Conservation (phyloP, 2,888 invertebrate species). For the Scaptomyza caliginosa region DNA sequence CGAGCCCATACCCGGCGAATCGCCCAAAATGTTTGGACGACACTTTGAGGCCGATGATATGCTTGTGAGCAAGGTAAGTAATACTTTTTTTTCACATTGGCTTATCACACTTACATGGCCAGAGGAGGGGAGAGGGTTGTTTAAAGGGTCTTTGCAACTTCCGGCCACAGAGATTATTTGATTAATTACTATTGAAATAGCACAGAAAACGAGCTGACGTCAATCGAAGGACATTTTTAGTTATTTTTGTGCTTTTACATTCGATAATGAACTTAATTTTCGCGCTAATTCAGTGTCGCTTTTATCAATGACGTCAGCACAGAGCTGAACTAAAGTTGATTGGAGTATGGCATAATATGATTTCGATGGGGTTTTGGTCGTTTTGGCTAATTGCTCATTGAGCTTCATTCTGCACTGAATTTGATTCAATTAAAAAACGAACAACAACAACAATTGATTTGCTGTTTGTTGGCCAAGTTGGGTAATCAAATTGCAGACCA, state of each 20-base stretch:
- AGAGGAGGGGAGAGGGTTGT: neutral
- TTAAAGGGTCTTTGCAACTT: conserved; percentile 65
- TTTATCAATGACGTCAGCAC: conserved; percentile 66
- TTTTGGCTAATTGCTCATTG: conserved; percentile 66
- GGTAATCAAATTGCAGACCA: conserved; percentile 39
- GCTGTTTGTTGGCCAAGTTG: conserved; percentile 32
- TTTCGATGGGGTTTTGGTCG: neutral
- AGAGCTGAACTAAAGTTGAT: neutral
- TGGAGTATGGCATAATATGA: too few relatives aligned
- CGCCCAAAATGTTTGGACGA: conserved; percentile 99
- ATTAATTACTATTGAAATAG: conserved; percentile 45
- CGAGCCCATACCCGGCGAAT: conserved; percentile 98
- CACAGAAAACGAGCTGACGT: conserved; percentile 54
- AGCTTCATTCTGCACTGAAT: conserved; percentile 48
- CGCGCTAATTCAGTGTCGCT: conserved; percentile 50
- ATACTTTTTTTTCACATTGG: conserved; percentile 17
- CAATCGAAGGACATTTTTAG: conserved; percentile 40
- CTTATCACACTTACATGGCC: conserved; percentile 76
- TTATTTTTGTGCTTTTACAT: conserved; percentile 25
- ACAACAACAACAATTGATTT: conserved; percentile 22
- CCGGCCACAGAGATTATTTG: conserved; percentile 56
- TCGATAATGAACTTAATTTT: conserved; percentile 72
- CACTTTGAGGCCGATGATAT: conserved; percentile 99
- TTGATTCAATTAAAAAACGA: conserved; percentile 67
- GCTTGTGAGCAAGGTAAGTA: conserved; percentile 95